phyloP scores from a whole-genome alignment of 2,797 vertebrate species.

The Hybognathus amarus region DNA sequence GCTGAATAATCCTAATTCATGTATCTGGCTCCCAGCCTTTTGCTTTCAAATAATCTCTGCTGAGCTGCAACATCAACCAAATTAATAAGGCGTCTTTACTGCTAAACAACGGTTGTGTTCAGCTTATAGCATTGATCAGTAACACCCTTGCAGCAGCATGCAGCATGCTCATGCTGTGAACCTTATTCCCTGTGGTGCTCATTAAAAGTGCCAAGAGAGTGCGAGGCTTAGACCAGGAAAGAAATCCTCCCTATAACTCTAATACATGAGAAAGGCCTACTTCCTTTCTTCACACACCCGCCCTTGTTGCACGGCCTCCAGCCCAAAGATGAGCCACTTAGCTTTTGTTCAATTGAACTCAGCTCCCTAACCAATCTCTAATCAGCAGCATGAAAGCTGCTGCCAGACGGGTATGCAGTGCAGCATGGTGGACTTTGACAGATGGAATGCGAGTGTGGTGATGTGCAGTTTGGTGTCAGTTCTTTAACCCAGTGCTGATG shows the following conservation, averaged over 20 bases:
- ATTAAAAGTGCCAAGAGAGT: constrained; percentile 56
- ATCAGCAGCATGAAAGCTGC: neutral
- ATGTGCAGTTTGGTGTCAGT: constrained; percentile 75
- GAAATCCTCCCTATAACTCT: constrained; percentile 1
- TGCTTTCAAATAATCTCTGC: neutral
- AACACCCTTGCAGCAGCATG: constrained; percentile 58
- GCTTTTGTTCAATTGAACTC: neutral
- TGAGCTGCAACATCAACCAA: constrained; percentile 2
- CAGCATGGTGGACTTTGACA: neutral
- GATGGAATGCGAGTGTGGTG: constrained; percentile 3
- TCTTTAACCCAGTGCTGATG: constrained; percentile 99
- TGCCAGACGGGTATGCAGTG: neutral
- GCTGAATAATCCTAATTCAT: constrained; percentile 1
- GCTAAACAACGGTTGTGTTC: constrained; percentile 30
- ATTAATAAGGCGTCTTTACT: too few species aligned
- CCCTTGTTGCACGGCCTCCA: neutral
- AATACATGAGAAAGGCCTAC: neutral
- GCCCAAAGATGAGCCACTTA: neutral
- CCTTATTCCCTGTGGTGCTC: constrained; percentile 63
- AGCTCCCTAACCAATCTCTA: constrained; percentile 8
- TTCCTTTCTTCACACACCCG: neutral
- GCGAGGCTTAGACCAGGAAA: neutral
- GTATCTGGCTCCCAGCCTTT: constrained; percentile 13
- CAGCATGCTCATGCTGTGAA: constrained; percentile 28
- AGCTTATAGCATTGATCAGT: constrained; percentile 55